Conservation (phyloP, 1,140 invertebrate species). For the Acromyrmex charruanus region DNA sequence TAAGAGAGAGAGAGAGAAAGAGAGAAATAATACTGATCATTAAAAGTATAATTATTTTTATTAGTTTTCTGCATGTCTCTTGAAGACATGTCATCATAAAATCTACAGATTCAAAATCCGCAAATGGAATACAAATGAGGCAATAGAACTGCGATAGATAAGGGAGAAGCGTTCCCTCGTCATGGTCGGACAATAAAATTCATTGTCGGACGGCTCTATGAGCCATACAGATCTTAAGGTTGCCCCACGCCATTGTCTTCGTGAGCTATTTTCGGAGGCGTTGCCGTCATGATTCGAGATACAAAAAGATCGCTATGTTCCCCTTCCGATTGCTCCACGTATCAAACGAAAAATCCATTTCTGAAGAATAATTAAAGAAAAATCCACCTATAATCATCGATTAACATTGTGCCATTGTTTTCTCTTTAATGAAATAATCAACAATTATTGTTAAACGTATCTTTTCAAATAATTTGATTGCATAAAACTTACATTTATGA, state of each 20-base stretch:
- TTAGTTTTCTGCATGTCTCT: no score
- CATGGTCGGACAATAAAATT: conserved; percentile 59
- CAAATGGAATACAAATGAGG: not conserved
- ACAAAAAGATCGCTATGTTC: conserved; percentile 71
- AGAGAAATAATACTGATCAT: not conserved
- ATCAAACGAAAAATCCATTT: conserved; percentile 30
- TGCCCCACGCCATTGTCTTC: conserved; percentile 70
- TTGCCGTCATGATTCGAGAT: conserved; percentile 66
- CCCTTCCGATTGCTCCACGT: conserved; percentile 53
- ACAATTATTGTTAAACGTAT: not conserved
- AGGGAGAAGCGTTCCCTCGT: conserved; percentile 40
- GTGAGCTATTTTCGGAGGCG: conserved; percentile 64
- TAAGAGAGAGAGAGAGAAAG: not conserved
- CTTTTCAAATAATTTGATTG: conserved; percentile 8
- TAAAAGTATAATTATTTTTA: not conserved
- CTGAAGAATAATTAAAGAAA: conserved; percentile 43
- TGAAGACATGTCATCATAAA: not conserved
- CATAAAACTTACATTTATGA: not conserved
- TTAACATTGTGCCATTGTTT: conserved; percentile 4
- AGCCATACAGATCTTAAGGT: conserved; percentile 48
- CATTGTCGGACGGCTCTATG: conserved; percentile 28
- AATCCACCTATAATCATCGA: conserved; percentile 6
- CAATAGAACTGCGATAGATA: conserved; percentile 28
- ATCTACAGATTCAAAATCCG: conserved; percentile 16
- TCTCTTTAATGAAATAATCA: not conserved